phyloP scores from a whole-genome alignment of 2,113 vertebrate genomes.

The Carassius carassius region DNA sequence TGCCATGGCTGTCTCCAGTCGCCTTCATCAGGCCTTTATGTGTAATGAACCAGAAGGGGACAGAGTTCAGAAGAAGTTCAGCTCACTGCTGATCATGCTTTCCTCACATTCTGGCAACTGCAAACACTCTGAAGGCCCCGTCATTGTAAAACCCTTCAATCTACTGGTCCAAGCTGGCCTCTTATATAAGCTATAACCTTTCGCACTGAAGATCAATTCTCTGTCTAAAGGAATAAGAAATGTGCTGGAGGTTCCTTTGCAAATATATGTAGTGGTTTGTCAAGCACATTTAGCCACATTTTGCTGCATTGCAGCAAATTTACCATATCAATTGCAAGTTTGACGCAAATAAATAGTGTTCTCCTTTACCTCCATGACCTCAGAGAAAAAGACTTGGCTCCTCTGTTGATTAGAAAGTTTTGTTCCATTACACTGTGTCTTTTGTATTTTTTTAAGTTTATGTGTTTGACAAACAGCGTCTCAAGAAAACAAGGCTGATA shows the following conservation, averaged over 20 bases:
- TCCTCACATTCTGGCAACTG: not conserved
- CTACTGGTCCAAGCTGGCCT: not conserved
- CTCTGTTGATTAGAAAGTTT: slow-evolving; percentile 28
- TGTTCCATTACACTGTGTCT: slow-evolving; percentile 38
- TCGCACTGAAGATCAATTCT: slow-evolving; percentile 11
- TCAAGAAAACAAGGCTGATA: slow-evolving; percentile 68
- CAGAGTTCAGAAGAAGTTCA: slow-evolving; percentile 25
- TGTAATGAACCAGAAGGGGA: slow-evolving; percentile 24
- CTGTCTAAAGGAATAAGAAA: not conserved
- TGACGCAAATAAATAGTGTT: not conserved
- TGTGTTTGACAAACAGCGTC: slow-evolving; percentile 57
- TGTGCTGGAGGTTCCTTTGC: not conserved
- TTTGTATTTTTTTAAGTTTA: slow-evolving; percentile 56
- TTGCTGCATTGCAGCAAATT: not conserved
- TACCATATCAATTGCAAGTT: not conserved
- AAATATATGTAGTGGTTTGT: not conserved
- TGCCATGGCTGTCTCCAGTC: slow-evolving; percentile 15
- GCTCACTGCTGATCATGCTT: slow-evolving; percentile 16
- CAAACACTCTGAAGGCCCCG: not conserved
- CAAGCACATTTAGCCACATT: not conserved
- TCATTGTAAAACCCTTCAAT: not conserved
- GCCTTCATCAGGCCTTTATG: not conserved
- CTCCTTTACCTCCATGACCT: not conserved
- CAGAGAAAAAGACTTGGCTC: not conserved
- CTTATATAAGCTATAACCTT: slow-evolving; percentile 23